Evolutionary conservation across 2,797 vertebrate genomes (phyloP).

Genomic region (Antennarius maculatus): DNA sequence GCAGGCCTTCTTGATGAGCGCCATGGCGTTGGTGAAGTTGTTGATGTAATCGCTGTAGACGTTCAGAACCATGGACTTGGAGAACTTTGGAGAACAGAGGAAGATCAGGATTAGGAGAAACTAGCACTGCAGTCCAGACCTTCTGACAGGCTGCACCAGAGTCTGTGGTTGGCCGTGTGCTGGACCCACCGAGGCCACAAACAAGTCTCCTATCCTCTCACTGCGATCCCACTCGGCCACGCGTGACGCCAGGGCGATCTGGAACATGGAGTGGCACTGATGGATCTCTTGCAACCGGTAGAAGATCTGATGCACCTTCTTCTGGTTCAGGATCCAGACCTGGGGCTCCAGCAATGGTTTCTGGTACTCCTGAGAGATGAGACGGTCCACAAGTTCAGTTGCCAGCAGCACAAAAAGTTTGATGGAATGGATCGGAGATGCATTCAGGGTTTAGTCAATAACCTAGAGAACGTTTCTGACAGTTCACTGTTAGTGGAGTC

Average conservation of each 20-base stretch:
- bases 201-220: conserved; percentile 91
- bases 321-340: conserved; percentile 81
- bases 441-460: no score
- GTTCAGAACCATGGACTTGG: conserved; percentile 91
- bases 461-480: no score
- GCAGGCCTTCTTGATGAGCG: conserved; percentile 91
- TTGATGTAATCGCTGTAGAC: conserved; percentile 96
- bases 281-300: conserved; percentile 88
- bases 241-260: conserved; percentile 88
- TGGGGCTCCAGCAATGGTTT: conserved; percentile 87
- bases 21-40: conserved; percentile 93
- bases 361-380: conserved; percentile 84
- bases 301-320: conserved; percentile 88
- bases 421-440: no score
- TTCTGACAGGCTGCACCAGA: no score
- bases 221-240: conserved; percentile 89
- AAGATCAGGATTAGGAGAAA: not conserved
- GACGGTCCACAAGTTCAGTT: no score
- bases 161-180: not conserved
- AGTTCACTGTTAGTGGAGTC: no score
- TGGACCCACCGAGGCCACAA: conserved; percentile 89
- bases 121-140: not conserved
- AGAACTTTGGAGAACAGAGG: conserved; percentile 80
- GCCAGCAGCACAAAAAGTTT: no score
- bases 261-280: conserved; percentile 94